These are phyloP conservation scores for Elephas maximus DNA, from an alignment of 2,113 vertebrate genomes.

Conservation along the genomic window DNA sequence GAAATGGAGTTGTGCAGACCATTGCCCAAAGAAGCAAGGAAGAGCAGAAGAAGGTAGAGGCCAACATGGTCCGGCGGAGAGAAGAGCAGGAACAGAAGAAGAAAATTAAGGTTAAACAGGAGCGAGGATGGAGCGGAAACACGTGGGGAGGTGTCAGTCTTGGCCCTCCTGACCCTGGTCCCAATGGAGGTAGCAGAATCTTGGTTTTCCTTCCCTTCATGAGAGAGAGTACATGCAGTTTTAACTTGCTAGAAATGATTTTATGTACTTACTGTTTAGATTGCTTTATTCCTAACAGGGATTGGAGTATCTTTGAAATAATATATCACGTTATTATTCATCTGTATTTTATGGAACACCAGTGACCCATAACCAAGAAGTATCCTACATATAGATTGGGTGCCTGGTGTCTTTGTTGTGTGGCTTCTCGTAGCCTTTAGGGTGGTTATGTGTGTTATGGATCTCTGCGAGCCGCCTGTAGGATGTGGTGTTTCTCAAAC, in stretches of 20 bases:
- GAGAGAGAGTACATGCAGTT: background rate
- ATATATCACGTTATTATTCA: background rate
- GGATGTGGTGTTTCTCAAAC: background rate
- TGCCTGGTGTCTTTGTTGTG: background rate
- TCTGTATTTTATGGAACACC: background rate
- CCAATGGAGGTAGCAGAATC: slow-evolving; percentile 93
- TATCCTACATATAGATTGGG: background rate
- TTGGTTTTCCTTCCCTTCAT: background rate
- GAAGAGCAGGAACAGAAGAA: slow-evolving; percentile 93
- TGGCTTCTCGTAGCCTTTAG: background rate
- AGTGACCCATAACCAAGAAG: background rate
- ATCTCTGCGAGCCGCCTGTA: background rate
- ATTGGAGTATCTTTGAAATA: background rate
- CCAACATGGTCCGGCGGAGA: slow-evolving; percentile 89
- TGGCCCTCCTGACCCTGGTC: slow-evolving; percentile 94
- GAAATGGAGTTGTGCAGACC: slow-evolving; percentile 86
- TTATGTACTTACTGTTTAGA: background rate
- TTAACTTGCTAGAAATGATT: background rate
- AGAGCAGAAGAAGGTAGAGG: slow-evolving; percentile 90
- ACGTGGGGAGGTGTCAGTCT: slow-evolving; percentile 95
- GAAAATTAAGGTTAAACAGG: slow-evolving; percentile 92
- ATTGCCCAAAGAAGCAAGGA: slow-evolving; percentile 89
- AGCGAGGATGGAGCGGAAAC: slow-evolving; percentile 95
- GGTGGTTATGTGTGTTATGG: rapidly evolving
- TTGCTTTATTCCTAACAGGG: background rate